Base-by-base conservation (phyloP, 2,888 invertebrate species). In the Drosophila bunnanda region DNA sequence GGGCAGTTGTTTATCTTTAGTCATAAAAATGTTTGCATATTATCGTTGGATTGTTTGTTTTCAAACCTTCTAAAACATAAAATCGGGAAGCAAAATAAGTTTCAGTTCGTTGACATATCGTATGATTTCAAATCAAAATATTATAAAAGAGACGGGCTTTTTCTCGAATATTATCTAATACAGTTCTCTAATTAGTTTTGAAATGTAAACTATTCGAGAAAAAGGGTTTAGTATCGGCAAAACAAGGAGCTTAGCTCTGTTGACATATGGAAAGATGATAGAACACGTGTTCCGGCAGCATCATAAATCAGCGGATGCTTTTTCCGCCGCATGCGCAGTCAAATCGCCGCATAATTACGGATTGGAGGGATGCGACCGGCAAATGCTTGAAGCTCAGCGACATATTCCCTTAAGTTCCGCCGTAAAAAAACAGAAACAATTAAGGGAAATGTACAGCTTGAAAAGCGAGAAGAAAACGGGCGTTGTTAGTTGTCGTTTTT, bases 1-100 rank as follows among this genome's bases (percentile, higher is more conserved):
- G 59, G 44, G 53, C 32, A 75, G 72, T 74, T 85, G 88, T 85
- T 85, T 88, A 84, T 80, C 88, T 88, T 82, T 76, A 85, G 76
- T 80, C 80, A 79, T 84, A 65, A 81, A 82, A 73, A 75, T 83
- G 74, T 81, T 85, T 79, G 80, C 79, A 76, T 72, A 74, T 81
- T 58, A 82, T 76, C 74, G 70, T 64, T 61, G 22, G 41, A 56
- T 71, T 79, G 78, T 81, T 85, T 79, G 77, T 79, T 80, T 67
- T 55, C 32, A 39, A 39, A 28, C 38, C 28, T 12, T 39, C 60
- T 36, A 17, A 17, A 60, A 15, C n/a, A 34, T 10, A 39, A 12
- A 25, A 32, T 30, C 28, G 30, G 17, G 15, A 38, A 66, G n/a
- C 28, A 3, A 28, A 46, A 46, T 20, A 32, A 32, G 9, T 20